Base-by-base conservation (phyloP, 2,888 invertebrate genomes). In the Dicyrtomina minuta region DNA sequence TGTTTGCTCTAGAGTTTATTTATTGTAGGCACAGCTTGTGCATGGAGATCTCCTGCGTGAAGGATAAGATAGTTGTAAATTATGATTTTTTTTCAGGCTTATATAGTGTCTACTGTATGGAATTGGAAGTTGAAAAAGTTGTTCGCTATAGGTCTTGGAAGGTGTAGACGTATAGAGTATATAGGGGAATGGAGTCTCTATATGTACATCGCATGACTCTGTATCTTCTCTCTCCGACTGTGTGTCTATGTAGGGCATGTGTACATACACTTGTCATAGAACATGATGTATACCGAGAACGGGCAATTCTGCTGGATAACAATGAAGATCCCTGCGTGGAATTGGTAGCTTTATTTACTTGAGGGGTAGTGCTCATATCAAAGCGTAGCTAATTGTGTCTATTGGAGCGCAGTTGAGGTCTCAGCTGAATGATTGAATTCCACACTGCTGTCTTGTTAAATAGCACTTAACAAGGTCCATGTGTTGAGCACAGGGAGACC, bases 331-430 rank as follows among this genome's bases (percentile, higher is more conserved):
- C 61, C 61, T 46, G 61, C 61, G 20, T 64, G 44, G 44, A 66
- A 41, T 56, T 53, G 56, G 66, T 43, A 56, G 56, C 55, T 55
- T 66, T 66, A 66, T 56, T 66, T 59, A 67, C 46, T 33, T 59
- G 46, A 44, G 41, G 44, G 56, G 62, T 46, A 61, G 49, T 51
- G 53, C 41, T 26, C 44, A 69, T 60, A 69, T 68, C 66, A 66
- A 69, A 69, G 72, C 66, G 66, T 61, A 66, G 69, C 72, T 72
- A 72, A 72, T 69, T 72, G 66, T 61, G 49, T 66, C 62, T 62
- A 72, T 72, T 66, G 55, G 69, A 69, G 65, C 71, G 22, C 67
- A 66, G 60, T 46, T 53, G 71, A 62, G 71, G 71, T 69, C 66
- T 58, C 17, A 51, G 43, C 55, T 61, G 44, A 55, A 59, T 53